Conservation (phyloP, 30 jellyfish, hydroid and myxozoan genomes). For the Nemopilema nomurai region DNA sequence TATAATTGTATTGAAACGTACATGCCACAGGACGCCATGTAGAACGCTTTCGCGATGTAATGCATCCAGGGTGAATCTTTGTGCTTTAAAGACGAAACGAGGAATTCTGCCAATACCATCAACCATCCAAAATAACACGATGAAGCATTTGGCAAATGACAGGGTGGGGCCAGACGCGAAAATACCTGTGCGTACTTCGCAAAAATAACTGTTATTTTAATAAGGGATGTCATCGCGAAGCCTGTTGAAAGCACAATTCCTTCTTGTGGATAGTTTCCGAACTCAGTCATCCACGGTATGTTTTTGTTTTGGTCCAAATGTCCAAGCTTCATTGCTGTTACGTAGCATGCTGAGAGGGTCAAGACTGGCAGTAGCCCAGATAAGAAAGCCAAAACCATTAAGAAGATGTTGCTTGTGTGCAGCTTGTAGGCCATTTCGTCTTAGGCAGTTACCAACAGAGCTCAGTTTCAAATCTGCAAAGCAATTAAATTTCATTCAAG, state of each 20-base stretch:
- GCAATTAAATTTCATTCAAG: no score
- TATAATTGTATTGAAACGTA: constrained; percentile 43
- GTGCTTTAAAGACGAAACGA: constrained; percentile 13
- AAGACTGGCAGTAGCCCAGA: constrained; percentile 41
- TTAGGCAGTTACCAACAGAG: no score
- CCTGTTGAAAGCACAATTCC: constrained; percentile 36
- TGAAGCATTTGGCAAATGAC: constrained; percentile 20
- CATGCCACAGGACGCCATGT: constrained; percentile 18
- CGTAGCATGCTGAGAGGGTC: constrained; percentile 22
- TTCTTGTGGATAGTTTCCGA: constrained; percentile 36
- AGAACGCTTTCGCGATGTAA: constrained; percentile 26
- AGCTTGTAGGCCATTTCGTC: neutral
- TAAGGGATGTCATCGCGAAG: constrained; percentile 8
- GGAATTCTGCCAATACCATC: constrained; percentile 29
- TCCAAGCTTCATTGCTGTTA: constrained; percentile 30
- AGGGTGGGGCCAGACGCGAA: constrained; percentile 19
- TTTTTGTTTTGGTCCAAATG: constrained; percentile 1
- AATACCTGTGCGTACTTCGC: constrained; percentile 35
- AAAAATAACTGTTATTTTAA: constrained; percentile 18
- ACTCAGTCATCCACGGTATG: constrained; percentile 22
- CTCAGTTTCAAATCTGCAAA: no score
- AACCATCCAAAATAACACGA: constrained; percentile 20
- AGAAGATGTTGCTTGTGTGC: neutral
- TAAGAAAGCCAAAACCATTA: neutral
- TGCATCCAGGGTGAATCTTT: constrained; percentile 15